Base-by-base conservation (phyloP, 2,888 invertebrate genomes). In the Conus canariensis region DNA sequence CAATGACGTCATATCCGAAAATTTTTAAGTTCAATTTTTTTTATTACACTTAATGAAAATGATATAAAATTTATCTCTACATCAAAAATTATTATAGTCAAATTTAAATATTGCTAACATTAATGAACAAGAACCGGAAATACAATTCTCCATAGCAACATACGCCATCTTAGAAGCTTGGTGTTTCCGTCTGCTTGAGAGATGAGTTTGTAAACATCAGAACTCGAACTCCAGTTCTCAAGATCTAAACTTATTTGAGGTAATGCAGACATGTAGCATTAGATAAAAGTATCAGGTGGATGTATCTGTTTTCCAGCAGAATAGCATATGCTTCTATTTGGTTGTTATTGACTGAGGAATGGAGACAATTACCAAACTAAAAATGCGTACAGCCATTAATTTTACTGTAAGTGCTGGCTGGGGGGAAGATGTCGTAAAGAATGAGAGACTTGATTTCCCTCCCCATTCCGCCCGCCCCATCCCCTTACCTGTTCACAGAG, bases 1-100 rank as follows among this genome's bases (percentile, higher is more conserved):
- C 80, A 74, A 92, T 93, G 92, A 93, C 93, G 93, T 94, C 93
- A 94, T 88, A 87, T 85, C 92, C 91, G 86, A 64, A 16, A 12
- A 64, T 12, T 88, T 59, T 59, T 59, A n/a, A 60, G 1, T 74
- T 58, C 58, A 60, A 5, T 74, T 58, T 77, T 77, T n/a, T 67
- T 45, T 83, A 83, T 56, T 83, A 82, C 45, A 60, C 64, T 83
- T 25, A 60, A 12, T 64, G 22, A 16, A 60, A 10, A 22, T 10
- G 6, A 19, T 6, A 22, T 83, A 1, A n/a, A 58, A 58, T 58
- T 22, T 58, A 83, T 83, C 22, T 83, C 22, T 30, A 77, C 5
- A 77, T 77, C 25, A 30, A 77, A 77, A 77, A 70, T 8, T 70
- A 70, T 22, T 16, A 70, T 22, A 22, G 19, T 45, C 4, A 9